Evolutionary conservation across 1,140 invertebrate species (phyloP).

Genomic region (Lucilia cuprina): DNA sequence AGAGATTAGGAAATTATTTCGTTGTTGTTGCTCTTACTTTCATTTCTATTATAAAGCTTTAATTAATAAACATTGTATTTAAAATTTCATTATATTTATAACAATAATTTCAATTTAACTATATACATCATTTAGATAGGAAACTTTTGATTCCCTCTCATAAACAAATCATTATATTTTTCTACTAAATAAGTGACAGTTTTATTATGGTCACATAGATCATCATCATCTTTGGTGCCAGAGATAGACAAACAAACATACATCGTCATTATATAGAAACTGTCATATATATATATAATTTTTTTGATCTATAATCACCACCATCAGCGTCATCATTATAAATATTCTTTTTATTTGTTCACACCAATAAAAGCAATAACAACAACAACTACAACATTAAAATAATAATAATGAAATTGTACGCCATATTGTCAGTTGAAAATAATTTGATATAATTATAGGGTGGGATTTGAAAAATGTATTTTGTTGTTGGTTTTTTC

Average conservation of each 20-base stretch:
- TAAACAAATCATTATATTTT: neutral
- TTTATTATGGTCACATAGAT: constrained; percentile 9
- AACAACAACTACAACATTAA: neutral
- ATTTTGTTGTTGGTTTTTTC: neutral
- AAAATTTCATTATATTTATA: neutral
- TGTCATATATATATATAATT: neutral
- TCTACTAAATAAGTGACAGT: neutral
- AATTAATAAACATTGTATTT: neutral
- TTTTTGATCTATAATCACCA: constrained; percentile 8
- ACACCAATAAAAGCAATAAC: neutral
- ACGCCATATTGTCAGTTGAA: neutral
- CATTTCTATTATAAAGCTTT: neutral
- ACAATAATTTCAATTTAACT: neutral
- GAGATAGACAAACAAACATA: too few species aligned
- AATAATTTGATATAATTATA: constrained; percentile 8
- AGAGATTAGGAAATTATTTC: too few species aligned
- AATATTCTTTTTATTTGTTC: neutral
- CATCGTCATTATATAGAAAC: neutral
- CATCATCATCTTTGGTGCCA: neutral
- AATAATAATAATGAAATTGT: neutral
- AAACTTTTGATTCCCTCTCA: neutral
- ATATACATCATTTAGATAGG: neutral
- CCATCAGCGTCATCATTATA: neutral
- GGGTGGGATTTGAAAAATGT: neutral
- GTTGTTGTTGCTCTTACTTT: too few species aligned